Base-by-base conservation (phyloP, 2,797 vertebrate genomes). In the Macropodus opercularis region DNA sequence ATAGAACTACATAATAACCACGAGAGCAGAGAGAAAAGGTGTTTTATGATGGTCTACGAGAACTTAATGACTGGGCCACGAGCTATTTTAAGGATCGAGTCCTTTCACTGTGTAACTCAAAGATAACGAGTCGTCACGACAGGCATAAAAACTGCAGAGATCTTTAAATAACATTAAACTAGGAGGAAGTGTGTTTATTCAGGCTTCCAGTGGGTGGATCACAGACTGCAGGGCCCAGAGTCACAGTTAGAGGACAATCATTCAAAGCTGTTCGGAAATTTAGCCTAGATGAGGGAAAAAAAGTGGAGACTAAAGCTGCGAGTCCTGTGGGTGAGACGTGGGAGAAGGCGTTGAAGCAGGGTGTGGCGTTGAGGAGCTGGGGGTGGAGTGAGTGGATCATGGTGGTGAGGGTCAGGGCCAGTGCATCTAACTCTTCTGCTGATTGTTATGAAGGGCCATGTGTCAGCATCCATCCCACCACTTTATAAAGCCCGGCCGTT, bases 361-460 rank as follows among this genome's bases (percentile, higher is more conserved):
- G n/a, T 55, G 66, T 51, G 62, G 65, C 19, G 71, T 44, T n/a
- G 19, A 17, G 51, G 41, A 73, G 73, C 50, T 4, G 69, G 64
- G 56, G 69, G 69, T 63, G 65, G 49, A 42, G 75, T 63, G 79
- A 70, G 50, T 74, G 73, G 78, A 83, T 83, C 81, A 75, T 56
- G 63, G 80, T 34, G 46, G 61, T 57, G 80, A 75, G 63, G 75
- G 85, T 88, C 85, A 87, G 77, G 74, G 63, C 80, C 76, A 75
- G 85, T 84, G 77, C 81, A 84, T 75, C 67, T 85, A 81, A 89
- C 68, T 87, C 85, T 86, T 84, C 43, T 41, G 48, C 76, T 86
- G 86, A 88, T 89, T 90, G 88, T 90, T 90, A 90, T 90, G 87
- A 90, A 89, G 85, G 86, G 64, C 72, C 66, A 50, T 79, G 82